Evolutionary conservation across 2,113 vertebrate species (phyloP), one percentile per base, ranked within the genome.

Genomic region (Periophthalmodon schlosseri): DNA sequence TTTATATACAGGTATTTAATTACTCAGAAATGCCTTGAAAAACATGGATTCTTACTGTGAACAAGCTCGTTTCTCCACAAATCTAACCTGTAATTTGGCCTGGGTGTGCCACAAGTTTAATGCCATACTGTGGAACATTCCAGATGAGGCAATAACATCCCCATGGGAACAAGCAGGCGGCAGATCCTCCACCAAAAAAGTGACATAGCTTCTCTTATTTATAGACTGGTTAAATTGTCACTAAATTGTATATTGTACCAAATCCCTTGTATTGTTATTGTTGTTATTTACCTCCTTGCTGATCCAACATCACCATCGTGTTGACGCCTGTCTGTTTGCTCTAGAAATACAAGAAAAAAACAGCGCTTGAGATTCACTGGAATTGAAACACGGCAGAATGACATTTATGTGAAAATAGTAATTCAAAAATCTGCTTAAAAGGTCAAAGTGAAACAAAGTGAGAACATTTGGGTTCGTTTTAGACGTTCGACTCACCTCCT

Each of bases 251-350:
- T 4, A 18, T 16, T 24, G 14, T 15, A 4, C 21, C 57, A 28
- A 8, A 56, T 20, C 12, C 57, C 23, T 13, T 28, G 13, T 14
- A 60, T 28, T 28, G 57, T 60, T 12, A 2, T 16, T 23, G 15
- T 16, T 23, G 15, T 28, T 34, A 20, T 63, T 5, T 85, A 99
- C 97, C 97, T 90, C 96, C 96, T 89, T 99, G 98, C 72, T 98
- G 91, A 86, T 96, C 96, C 91, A 99, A 87, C 95, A 97, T 97
- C 64, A 91, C 93, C 52, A 98, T 91, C 39, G 97, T 99, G 89
- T 96, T 97, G 79, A 88, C 83, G 12, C 97, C 97, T 0, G 96
- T 94, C 91, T 98, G 94, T 70, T 91, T 94, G 93, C 96, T 98
- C 94, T 93, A 66, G 84, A 86, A 87, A 85, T 84, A 86, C 39